phyloP scores from a whole-genome alignment of 2,888 invertebrate species.

The Pammene aurita region DNA sequence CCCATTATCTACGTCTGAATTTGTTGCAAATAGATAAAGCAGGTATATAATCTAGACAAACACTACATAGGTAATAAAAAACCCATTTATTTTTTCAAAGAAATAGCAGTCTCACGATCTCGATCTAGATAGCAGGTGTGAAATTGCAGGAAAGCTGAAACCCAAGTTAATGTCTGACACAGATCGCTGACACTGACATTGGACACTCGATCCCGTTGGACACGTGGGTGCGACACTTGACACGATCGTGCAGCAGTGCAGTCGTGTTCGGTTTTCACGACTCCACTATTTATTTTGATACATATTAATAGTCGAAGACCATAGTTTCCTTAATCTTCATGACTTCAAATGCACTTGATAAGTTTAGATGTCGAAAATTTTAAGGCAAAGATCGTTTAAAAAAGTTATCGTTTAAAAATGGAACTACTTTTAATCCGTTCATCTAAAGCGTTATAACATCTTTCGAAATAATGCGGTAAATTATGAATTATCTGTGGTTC shows the following conservation, averaged over 20 bases:
- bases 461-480: conserved; percentile 31
- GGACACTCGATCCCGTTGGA: conserved; percentile 23
- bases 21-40: background rate
- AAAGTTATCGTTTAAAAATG: background rate
- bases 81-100: conserved; percentile 10
- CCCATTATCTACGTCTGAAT: background rate
- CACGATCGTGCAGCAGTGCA: background rate
- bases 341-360: no score
- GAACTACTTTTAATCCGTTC: background rate
- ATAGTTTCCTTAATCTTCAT: no score
- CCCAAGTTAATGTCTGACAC: conserved; percentile 22
- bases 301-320: background rate
- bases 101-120: conserved; percentile 24
- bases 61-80: conserved; percentile 4
- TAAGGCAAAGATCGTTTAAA: no score
- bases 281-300: background rate
- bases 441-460: conserved; percentile 12
- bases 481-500: conserved; percentile 35
- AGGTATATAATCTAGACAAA: no score
- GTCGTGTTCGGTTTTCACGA: background rate
- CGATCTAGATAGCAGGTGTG: conserved; percentile 20
- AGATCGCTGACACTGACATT: conserved; percentile 33
- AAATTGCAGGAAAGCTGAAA: conserved; percentile 35
- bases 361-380: no score
- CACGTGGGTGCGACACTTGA: conserved; percentile 23